Evolutionary conservation across 2,113 vertebrate genomes (phyloP), one percentile per base, ranked within the genome.

Genomic region (Ailuropoda melanoleuca): DNA sequence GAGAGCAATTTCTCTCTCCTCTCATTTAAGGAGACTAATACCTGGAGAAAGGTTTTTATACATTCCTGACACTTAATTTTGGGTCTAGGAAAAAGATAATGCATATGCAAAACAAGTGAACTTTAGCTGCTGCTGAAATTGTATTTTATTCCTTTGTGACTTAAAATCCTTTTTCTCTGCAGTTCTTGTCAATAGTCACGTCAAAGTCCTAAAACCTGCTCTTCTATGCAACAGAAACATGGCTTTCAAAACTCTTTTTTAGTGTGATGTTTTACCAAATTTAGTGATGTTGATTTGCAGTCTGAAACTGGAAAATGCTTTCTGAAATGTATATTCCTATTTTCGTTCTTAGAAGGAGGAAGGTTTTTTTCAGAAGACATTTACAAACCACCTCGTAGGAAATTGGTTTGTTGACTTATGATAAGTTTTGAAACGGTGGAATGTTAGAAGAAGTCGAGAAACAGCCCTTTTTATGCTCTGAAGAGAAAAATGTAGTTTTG

Each of bases 11-110:
- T 98, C 92, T 92, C 39, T 13, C 74, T 82, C 72, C 74, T 95
- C 92, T 96, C 96, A 92, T 97, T 97, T 97, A 97, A 94, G 95
- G 96, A 96, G 91, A 97, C 80, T 97, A 95, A 96, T 98, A 98
- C 95, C 96, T 98, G 93, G 97, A 97, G 92, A 56, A 56, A 89
- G 60, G 46, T 97, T 97, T 91, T 97, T 83, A 92, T 81, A 70
- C 88, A 83, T 75, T 92, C 43, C 88, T 98, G 87, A 84, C 94
- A 92, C 88, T 97, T 96, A 60, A 91, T 96, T 96, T 75, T 31
- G 72, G 80, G 72, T 66, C 24, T 68, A 83, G 83, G 70, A 93
- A 93, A 95, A 96, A 97, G 3, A 8, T 86, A 21, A 43, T 84
- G 92, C n/a, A n/a, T 90, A 94, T 90, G 87, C 60, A 98, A 97